Percentiles rank a stretch among this genome's conserved stretches.
Evolutionary conservation across 2,113 vertebrate species (phyloP).

Genomic region (Paraplagusia blochii): DNA sequence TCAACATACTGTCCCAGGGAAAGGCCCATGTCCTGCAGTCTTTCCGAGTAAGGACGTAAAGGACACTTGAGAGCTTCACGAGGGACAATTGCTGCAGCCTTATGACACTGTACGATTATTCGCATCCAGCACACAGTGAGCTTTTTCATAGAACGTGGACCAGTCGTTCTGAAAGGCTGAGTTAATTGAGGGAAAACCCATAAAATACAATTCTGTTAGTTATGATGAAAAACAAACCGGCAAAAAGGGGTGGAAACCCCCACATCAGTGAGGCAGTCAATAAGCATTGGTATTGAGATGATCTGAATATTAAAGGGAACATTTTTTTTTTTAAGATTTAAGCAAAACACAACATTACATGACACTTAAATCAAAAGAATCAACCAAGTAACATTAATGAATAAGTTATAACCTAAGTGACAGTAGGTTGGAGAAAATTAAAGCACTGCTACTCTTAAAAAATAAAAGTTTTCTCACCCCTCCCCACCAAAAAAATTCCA

Average conservation of each 20-base stretch:
- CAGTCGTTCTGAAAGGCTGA: no score
- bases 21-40: slow-evolving; percentile 12
- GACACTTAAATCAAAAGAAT: no score
- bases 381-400: no score
- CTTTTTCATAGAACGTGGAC: neutral
- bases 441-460: no score
- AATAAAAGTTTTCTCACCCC: no score
- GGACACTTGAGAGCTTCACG: neutral
- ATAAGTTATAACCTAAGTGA: no score
- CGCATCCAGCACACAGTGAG: no score
- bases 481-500: no score
- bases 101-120: slow-evolving; percentile 1
- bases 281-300: neutral
- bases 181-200: neutral
- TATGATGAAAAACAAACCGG: neutral
- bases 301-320: neutral
- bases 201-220: neutral
- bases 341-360: no score
- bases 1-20: slow-evolving; percentile 10
- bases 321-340: no score
- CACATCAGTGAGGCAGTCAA: neutral
- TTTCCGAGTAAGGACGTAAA: slow-evolving; percentile 5
- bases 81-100: neutral
- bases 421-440: no score
- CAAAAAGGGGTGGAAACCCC: neutral